These are phyloP conservation scores for Lepus timidus DNA, from an alignment of 2,113 vertebrate species.

Conservation along the genomic window DNA sequence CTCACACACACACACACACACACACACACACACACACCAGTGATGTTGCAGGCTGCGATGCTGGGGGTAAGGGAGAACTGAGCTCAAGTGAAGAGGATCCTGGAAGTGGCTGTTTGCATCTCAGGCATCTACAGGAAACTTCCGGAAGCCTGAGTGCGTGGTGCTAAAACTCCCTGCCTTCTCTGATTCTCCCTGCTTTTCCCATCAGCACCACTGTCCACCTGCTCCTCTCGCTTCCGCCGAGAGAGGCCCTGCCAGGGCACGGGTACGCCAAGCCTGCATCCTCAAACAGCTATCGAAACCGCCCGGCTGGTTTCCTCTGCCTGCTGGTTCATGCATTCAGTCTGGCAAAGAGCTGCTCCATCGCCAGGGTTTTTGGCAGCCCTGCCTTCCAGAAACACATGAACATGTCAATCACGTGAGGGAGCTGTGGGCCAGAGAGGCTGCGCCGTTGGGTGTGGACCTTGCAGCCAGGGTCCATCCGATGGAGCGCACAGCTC, in stretches of 20 bases:
- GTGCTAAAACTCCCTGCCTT: neutral
- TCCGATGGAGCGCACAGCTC: neutral
- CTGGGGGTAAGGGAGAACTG: neutral
- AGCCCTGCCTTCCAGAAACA: neutral
- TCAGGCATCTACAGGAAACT: neutral
- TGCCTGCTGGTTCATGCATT: neutral
- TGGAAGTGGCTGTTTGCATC: neutral
- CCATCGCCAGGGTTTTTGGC: neutral
- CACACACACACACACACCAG: too few relatives aligned
- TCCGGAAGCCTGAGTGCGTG: neutral
- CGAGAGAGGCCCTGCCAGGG: neutral
- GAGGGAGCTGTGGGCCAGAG: neutral
- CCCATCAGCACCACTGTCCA: rapidly evolving
- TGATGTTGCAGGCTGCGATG: neutral
- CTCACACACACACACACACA: too few relatives aligned
- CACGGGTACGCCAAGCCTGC: neutral
- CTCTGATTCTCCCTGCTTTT: neutral
- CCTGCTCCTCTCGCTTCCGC: neutral
- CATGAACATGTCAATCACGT: neutral
- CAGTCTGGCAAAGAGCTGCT: neutral
- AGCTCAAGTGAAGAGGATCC: neutral
- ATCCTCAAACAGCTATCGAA: neutral
- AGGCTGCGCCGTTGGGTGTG: too few relatives aligned
- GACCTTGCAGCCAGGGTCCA: neutral
- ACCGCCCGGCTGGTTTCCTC: neutral